phyloP scores from a whole-genome alignment of 2,113 vertebrate species.

The Rhipidura dahli region DNA sequence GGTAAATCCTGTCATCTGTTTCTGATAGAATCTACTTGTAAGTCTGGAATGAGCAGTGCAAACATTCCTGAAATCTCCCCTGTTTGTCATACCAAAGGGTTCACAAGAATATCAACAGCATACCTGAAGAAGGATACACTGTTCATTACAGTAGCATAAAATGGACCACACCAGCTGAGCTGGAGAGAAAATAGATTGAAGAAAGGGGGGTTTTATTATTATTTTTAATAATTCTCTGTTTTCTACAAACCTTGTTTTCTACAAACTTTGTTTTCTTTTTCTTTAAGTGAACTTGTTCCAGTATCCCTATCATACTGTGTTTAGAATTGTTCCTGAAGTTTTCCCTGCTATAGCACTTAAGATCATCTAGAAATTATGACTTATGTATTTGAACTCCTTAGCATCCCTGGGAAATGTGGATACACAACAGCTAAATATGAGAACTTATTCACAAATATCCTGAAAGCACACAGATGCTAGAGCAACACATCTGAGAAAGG shows the following conservation, averaged over 20 bases:
- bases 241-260: not conserved
- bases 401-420: not conserved
- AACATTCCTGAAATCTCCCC: conserved; percentile 41
- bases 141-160: not conserved
- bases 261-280: not conserved
- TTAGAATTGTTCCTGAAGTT: not conserved
- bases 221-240: not conserved
- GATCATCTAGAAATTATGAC: not conserved
- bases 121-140: not conserved
- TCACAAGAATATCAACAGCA: not conserved
- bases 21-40: conserved; percentile 38
- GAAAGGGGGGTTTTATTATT: not conserved
- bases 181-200: not conserved
- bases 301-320: not conserved
- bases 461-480: not conserved
- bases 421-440: not conserved
- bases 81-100: not conserved
- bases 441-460: not conserved
- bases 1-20: conserved; percentile 14
- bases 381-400: not conserved
- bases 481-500: not conserved
- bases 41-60: conserved; percentile 28
- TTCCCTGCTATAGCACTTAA: not conserved
- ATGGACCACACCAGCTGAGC: not conserved
- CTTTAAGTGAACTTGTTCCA: not conserved